A percentile compares a stretch with the other conserved stretches of the same genome.
phyloP scores from a whole-genome alignment of 37 sponge, comb jelly and placozoan genomes.

The Halisarca cf. caerulea region DNA sequence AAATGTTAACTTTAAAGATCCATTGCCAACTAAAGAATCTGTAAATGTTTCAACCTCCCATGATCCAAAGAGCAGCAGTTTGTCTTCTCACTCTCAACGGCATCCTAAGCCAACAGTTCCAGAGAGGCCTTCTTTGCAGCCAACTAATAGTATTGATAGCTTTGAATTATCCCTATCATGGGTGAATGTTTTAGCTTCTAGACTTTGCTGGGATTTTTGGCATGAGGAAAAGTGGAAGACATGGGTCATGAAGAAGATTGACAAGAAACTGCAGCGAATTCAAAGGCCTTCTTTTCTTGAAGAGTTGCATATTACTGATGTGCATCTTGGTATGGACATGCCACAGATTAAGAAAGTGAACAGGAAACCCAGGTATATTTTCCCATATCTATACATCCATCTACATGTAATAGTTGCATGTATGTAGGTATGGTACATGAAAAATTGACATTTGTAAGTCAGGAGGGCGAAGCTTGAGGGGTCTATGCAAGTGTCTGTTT shows the following conservation, averaged over 20 bases:
- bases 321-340: slow-evolving; percentile 68
- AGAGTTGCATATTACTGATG: slow-evolving; percentile 65
- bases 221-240: slow-evolving; percentile 73
- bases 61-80: background rate
- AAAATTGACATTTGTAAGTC: too few relatives aligned
- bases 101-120: background rate
- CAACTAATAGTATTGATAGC: background rate
- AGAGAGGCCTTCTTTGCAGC: background rate
- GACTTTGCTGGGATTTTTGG: slow-evolving; percentile 85
- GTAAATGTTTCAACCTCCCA: background rate
- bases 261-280: slow-evolving; percentile 65
- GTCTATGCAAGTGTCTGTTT: too few relatives aligned
- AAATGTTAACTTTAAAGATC: background rate
- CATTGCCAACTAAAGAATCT: background rate
- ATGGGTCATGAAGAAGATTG: slow-evolving; percentile 54
- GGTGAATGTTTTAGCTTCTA: slow-evolving; percentile 69
- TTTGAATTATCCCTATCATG: slow-evolving; percentile 46
- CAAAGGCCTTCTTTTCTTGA: slow-evolving; percentile 81
- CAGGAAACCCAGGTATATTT: background rate
- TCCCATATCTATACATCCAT: background rate
- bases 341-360: slow-evolving; percentile 53
- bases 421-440: too few relatives aligned
- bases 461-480: too few relatives aligned
- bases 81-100: background rate
- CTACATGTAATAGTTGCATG: too few relatives aligned